Base-by-base conservation (phyloP, 2,888 invertebrate species). In the Sisyra terminalis region DNA sequence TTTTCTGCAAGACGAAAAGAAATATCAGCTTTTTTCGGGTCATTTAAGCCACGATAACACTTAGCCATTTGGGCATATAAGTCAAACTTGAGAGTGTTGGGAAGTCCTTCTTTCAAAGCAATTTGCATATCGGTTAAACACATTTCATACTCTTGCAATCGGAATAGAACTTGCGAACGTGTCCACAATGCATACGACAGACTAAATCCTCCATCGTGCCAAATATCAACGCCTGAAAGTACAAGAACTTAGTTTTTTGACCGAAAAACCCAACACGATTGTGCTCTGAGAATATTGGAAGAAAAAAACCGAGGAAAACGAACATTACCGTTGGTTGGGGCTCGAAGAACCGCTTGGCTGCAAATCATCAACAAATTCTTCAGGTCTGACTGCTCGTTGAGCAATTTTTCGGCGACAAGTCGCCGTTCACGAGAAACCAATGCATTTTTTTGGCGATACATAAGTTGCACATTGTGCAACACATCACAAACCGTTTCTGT, bases 281-380 rank as follows among this genome's bases (percentile, higher is more conserved):
- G n/a, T n/a, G n/a, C n/a, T n/a, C n/a, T n/a, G n/a, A n/a, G 24
- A 24, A 3, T 5, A 24, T 24, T 24, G 24, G 24, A 24, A 24
- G 7, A 24, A 24, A 24, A 35, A 8, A 14, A 13, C n/a, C n/a
- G 16, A 11, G 16, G 3, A 9, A 8, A 16, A 18, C 8, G 8
- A 3, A 14, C 7, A 29, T 48, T 54, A 77, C 80, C 75, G 51
- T 71, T 69, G 50, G 64, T 59, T 0, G 84, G 82, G 0, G 85
- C 80, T 46, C 80, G 66, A 18, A 85, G 65, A 5, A 87, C 75
- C 10, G 81, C 79, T 56, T 84, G 80, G 57, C 78, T 78, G 45
- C 75, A 75, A 2, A 77, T 60, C 1, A 69, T 60, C 14, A 85
- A 58, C 0, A 84, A 77, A 52, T 67, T 71, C 42, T 65, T 56